Evolutionary conservation across 2,113 vertebrate genomes (phyloP).

Genomic region (Callocephalon fimbriatum): DNA sequence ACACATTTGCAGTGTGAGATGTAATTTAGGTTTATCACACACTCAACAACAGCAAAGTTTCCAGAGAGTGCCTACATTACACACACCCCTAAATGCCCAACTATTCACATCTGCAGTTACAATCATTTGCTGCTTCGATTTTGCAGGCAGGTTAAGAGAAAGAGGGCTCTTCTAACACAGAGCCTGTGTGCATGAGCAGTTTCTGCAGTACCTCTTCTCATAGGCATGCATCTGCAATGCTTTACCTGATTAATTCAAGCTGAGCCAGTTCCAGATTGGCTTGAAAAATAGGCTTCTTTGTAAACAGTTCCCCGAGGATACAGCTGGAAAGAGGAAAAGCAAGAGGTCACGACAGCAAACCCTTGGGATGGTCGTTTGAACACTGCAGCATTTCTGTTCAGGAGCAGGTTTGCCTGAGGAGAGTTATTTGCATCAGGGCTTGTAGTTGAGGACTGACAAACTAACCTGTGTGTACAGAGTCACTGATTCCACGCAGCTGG

Average conservation of each 20-base stretch:
- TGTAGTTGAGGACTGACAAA: slow-evolving; percentile 49
- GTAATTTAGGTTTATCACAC: not conserved
- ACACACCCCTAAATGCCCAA: not conserved
- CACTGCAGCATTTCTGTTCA: not conserved
- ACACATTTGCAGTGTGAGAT: rapidly evolving
- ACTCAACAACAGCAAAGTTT: not conserved
- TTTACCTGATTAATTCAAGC: slow-evolving; percentile 96
- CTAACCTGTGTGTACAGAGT: slow-evolving; percentile 25
- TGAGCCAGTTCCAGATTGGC: slow-evolving; percentile 98
- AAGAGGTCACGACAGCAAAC: slow-evolving; percentile 64
- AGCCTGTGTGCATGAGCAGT: not conserved
- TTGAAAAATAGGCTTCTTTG: slow-evolving; percentile 98
- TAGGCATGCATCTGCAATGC: slow-evolving; percentile 29
- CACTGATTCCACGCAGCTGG: not conserved
- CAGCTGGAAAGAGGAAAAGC: slow-evolving; percentile 83
- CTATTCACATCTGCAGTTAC: not conserved
- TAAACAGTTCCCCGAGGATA: slow-evolving; percentile 97
- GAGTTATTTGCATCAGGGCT: slow-evolving; percentile 51
- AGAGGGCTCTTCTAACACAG: not conserved
- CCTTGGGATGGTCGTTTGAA: slow-evolving; percentile 9
- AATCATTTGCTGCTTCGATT: not conserved
- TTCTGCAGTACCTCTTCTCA: slow-evolving; percentile 27
- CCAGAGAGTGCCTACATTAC: not conserved
- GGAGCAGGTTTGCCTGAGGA: slow-evolving; percentile 14
- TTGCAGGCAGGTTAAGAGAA: not conserved